These are phyloP conservation scores for Calidris pugnax DNA, from an alignment of 2,113 vertebrate species.

Conservation along the genomic window DNA sequence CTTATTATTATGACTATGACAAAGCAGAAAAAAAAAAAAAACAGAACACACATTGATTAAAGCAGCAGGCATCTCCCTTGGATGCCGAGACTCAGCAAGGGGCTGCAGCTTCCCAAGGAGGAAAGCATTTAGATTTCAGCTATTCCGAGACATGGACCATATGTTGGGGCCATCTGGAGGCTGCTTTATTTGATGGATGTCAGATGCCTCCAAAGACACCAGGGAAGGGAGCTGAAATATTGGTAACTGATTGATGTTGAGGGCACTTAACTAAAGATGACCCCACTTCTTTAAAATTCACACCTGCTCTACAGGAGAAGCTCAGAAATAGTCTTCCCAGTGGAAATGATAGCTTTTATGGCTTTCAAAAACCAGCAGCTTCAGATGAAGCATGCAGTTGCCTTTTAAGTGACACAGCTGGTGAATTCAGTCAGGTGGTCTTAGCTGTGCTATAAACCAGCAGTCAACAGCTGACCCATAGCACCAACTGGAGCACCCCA, in stretches of 20 bases:
- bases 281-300: constrained; percentile 12
- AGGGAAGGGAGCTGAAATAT: constrained; percentile 23
- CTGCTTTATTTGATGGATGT: constrained; percentile 54
- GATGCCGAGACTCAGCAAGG: constrained; percentile 25
- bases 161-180: constrained; percentile 51
- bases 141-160: neutral
- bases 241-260: constrained; percentile 43
- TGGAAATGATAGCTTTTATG: neutral
- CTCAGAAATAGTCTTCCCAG: constrained; percentile 8
- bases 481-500: neutral
- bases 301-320: neutral
- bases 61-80: constrained; percentile 64
- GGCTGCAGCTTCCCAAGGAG: constrained; percentile 10
- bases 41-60: constrained; percentile 56
- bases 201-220: neutral
- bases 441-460: neutral
- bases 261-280: constrained; percentile 46
- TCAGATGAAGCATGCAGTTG: neutral
- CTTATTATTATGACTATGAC: constrained; percentile 74
- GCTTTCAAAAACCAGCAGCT: neutral
- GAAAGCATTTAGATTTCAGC: constrained; percentile 36
- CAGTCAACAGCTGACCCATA: neutral
- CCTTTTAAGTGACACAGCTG: neutral
- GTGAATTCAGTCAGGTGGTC: neutral
- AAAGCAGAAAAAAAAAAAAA: constrained; percentile 75